These are phyloP conservation scores for Tautogolabrus adspersus DNA, from an alignment of 2,113 vertebrate species.

Conservation along the genomic window DNA sequence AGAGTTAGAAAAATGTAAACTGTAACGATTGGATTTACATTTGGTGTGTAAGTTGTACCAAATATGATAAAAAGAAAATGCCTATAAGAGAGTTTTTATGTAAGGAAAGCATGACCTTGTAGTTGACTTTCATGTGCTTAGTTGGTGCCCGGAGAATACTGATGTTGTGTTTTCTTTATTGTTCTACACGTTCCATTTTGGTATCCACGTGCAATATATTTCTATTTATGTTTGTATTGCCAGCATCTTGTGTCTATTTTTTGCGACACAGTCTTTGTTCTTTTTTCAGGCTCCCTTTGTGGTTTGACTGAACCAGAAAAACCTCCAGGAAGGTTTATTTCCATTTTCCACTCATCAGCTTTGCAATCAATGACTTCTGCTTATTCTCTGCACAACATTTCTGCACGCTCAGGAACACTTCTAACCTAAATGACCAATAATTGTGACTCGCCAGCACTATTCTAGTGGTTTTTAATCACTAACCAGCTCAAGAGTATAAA, in stretches of 20 bases:
- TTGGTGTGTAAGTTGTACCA: too few species aligned
- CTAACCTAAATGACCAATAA: slow-evolving; percentile 1
- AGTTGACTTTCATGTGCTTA: too few species aligned
- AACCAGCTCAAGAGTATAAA: slow-evolving; percentile 16
- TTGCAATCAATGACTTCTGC: slow-evolving; percentile 19
- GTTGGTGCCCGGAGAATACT: neutral
- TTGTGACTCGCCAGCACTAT: neutral
- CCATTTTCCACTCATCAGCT: slow-evolving; percentile 36
- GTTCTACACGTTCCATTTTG: neutral
- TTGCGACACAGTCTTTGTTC: slow-evolving; percentile 27
- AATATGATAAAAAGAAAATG: too few species aligned
- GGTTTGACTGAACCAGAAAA: slow-evolving; percentile 38
- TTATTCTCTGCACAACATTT: slow-evolving; percentile 1
- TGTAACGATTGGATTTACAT: too few species aligned
- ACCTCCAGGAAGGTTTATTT: slow-evolving; percentile 45
- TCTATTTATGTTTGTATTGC: slow-evolving; percentile 16
- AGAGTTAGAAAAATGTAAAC: too few species aligned
- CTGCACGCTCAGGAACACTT: neutral
- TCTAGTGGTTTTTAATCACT: slow-evolving; percentile 22
- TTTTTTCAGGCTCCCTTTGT: slow-evolving; percentile 22
- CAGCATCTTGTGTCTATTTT: slow-evolving; percentile 19
- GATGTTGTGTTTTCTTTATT: neutral
- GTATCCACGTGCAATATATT: neutral
- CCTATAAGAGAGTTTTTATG: too few species aligned
- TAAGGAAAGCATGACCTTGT: too few species aligned